Evolutionary conservation across 2,113 vertebrate species (phyloP).

Genomic region (Enhydra lutris): DNA sequence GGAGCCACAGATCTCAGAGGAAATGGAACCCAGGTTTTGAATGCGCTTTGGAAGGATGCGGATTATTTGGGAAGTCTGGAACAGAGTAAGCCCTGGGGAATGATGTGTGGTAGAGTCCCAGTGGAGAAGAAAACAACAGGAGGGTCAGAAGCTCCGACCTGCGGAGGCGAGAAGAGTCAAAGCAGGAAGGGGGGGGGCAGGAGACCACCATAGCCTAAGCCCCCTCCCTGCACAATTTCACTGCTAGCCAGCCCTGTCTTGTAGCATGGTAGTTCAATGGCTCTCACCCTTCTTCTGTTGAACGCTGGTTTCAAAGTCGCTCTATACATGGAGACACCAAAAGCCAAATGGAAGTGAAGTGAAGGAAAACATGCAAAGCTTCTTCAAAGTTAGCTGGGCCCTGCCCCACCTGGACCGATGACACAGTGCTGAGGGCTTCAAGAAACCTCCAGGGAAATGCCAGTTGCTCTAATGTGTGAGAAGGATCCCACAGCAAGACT

Average conservation of each 20-base stretch:
- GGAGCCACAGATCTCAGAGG: not conserved
- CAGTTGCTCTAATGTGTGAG: not conserved
- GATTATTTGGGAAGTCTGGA: not conserved
- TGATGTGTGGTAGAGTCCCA: fast-evolving
- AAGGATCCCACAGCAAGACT: not conserved
- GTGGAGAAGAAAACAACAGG: not conserved
- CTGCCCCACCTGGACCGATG: not conserved
- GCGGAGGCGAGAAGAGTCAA: not conserved
- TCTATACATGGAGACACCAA: not conserved
- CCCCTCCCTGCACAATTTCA: not conserved
- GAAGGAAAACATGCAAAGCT: not conserved
- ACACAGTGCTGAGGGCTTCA: not conserved
- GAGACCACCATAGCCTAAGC: fast-evolving
- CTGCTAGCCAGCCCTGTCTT: not conserved
- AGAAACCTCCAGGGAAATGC: not conserved
- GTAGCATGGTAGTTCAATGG: fast-evolving
- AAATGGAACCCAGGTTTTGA: not conserved
- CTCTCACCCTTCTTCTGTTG: not conserved
- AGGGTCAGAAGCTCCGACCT: not conserved
- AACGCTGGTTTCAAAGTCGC: not conserved
- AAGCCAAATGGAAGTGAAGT: not conserved
- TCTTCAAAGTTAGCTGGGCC: not conserved
- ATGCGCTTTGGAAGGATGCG: not conserved
- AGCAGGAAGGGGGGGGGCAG: not conserved
- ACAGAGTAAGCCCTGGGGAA: not conserved